A percentile compares a stretch with the other conserved stretches of the same genome.
Evolutionary conservation across 2,888 invertebrate genomes (phyloP).

Genomic region (Reticulitermes lucifugus): DNA sequence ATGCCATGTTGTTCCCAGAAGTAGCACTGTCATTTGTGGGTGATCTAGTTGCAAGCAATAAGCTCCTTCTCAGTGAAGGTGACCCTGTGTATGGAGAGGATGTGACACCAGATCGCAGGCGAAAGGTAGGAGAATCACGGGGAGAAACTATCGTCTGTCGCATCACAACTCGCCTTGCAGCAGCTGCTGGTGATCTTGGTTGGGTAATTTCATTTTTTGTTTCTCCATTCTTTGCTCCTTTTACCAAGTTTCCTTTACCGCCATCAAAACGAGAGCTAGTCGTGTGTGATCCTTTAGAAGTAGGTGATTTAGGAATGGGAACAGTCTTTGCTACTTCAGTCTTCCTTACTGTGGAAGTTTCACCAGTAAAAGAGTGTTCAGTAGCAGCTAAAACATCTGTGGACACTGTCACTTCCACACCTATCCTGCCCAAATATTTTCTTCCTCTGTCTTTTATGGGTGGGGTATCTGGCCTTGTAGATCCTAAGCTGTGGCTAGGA

Average conservation of each 20-base stretch:
- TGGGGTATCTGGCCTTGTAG: slow-evolving; percentile 46
- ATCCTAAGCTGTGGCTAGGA: slow-evolving; percentile 40
- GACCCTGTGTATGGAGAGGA: slow-evolving; percentile 60
- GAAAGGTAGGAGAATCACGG: slow-evolving; percentile 59
- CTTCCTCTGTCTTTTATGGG: slow-evolving; percentile 37
- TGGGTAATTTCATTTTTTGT: slow-evolving; percentile 31
- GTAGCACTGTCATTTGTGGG: slow-evolving; percentile 56
- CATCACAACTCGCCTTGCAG: slow-evolving; percentile 21
- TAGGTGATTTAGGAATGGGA: neutral
- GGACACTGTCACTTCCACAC: slow-evolving; percentile 61
- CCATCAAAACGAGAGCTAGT: neutral
- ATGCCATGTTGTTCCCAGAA: slow-evolving; percentile 7
- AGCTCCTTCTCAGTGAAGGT: slow-evolving; percentile 66
- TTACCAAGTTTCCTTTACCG: slow-evolving; percentile 40
- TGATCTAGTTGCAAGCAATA: slow-evolving; percentile 67
- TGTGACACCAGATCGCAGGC: slow-evolving; percentile 44
- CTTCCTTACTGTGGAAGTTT: slow-evolving; percentile 30
- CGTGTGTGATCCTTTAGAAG: neutral
- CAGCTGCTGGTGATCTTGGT: slow-evolving; percentile 16
- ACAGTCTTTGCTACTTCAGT: neutral
- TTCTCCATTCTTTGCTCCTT: slow-evolving; percentile 19
- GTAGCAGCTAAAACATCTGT: slow-evolving; percentile 63
- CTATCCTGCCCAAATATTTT: slow-evolving; percentile 52
- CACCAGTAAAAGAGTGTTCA: slow-evolving; percentile 55
- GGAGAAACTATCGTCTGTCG: slow-evolving; percentile 52